Evolutionary conservation across 2,888 invertebrate genomes (phyloP).

Genomic region (Octonoba sinensis): DNA sequence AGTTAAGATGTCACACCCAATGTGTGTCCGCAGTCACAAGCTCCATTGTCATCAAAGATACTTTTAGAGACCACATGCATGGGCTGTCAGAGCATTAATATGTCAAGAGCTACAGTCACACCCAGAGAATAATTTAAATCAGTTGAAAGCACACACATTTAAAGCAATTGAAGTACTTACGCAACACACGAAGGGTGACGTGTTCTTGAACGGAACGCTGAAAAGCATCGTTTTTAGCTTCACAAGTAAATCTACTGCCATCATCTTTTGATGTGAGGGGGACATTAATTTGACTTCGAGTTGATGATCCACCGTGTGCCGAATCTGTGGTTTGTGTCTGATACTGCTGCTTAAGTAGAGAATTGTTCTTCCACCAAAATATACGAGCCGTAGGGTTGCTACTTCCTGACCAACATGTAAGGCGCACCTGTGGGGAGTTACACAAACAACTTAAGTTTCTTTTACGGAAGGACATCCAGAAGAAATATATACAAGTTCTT

Average conservation of each 20-base stretch:
- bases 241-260: constrained; percentile 88
- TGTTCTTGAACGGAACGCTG: constrained; percentile 90
- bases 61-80: too few species aligned
- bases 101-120: too few species aligned
- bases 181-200: constrained; percentile 85
- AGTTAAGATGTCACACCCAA: too few species aligned
- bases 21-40: too few species aligned
- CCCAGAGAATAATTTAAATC: too few species aligned
- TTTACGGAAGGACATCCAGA: background rate
- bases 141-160: too few species aligned
- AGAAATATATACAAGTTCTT: background rate
- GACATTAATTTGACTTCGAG: constrained; percentile 71
- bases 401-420: constrained; percentile 84
- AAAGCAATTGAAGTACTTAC: constrained; percentile 77
- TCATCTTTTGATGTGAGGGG: constrained; percentile 89
- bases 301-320: constrained; percentile 85
- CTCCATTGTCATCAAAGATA: too few species aligned
- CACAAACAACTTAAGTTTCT: background rate
- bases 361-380: constrained; percentile 91
- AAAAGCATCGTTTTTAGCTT: constrained; percentile 87
- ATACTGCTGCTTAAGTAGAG: constrained; percentile 79
- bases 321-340: constrained; percentile 75
- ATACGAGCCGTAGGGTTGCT: constrained; percentile 90
- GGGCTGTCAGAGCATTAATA: too few species aligned
- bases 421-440: constrained; percentile 23